Evolutionary conservation across 2,888 invertebrate species (phyloP).

Genomic region (Pogonocherus hispidulus): DNA sequence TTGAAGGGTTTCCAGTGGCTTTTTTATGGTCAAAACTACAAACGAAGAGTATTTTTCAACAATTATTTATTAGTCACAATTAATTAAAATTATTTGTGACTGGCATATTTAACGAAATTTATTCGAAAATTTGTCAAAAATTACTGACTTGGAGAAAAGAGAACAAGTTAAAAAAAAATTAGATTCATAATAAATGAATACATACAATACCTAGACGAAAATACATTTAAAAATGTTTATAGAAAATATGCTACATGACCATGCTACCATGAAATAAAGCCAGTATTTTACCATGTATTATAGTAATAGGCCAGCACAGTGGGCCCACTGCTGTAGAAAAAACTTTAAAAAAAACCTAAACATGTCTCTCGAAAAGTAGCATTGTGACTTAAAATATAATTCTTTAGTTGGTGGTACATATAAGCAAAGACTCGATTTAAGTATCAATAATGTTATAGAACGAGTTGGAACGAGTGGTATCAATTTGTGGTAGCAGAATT

Average conservation of each 20-base stretch:
- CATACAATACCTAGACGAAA: background rate
- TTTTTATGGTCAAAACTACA: conserved; percentile 15
- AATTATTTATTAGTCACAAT: background rate
- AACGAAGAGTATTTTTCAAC: background rate
- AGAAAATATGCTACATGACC: background rate
- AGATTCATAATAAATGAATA: conserved; percentile 3
- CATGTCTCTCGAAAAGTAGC: conserved; percentile 17
- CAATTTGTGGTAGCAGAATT: background rate
- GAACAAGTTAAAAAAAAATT: conserved; percentile 12
- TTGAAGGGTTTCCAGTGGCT: conserved; percentile 15
- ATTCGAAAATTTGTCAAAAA: conserved; percentile 7
- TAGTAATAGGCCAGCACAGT: conserved; percentile 1
- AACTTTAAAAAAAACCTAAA: background rate
- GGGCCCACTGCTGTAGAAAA: conserved; percentile 7
- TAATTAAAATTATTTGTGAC: background rate
- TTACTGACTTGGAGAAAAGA: conserved; percentile 1
- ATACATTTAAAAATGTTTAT: background rate
- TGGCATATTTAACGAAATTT: conserved; percentile 4
- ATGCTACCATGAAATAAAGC: background rate
- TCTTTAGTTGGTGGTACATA: background rate
- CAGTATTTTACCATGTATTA: conserved; percentile 14
- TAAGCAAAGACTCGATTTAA: conserved; percentile 5
- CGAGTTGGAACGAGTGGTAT: background rate
- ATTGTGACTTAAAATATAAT: conserved; percentile 5
- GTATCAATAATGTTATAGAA: conserved; percentile 9